These are phyloP conservation scores for Phyllostomus discolor DNA, from an alignment of 2,113 vertebrate genomes.

Conservation along the genomic window DNA sequence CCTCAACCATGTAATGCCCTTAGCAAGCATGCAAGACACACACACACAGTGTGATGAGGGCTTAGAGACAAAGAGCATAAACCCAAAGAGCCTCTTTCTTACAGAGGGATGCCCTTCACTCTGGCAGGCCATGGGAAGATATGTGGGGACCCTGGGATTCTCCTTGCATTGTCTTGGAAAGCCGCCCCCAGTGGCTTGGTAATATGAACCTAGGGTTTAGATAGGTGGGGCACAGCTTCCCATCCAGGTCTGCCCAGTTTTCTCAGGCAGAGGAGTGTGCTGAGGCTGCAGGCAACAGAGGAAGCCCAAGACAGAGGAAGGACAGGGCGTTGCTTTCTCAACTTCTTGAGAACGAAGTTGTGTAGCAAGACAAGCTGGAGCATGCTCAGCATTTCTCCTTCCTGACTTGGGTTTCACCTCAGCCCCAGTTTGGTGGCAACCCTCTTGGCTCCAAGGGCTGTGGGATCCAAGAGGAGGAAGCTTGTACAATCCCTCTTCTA, in stretches of 20 bases:
- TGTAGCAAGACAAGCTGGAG: constrained; percentile 21
- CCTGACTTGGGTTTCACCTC: constrained; percentile 40
- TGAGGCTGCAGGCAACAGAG: constrained; percentile 31
- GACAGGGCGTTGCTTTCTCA: constrained; percentile 40
- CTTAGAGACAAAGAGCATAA: background rate
- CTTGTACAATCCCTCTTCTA: background rate
- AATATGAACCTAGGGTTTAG: background rate
- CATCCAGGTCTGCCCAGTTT: background rate
- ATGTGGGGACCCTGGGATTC: background rate
- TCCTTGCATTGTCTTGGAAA: constrained; percentile 41
- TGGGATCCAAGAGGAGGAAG: constrained; percentile 24
- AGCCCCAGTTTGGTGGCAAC: constrained; percentile 8
- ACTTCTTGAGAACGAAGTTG: constrained; percentile 18
- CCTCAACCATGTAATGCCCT: background rate
- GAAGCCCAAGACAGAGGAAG: constrained; percentile 41
- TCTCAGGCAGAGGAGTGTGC: constrained; percentile 2
- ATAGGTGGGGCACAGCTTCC: background rate
- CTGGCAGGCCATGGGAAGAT: background rate
- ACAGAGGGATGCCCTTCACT: background rate
- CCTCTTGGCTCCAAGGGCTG: background rate
- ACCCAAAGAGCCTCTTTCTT: background rate
- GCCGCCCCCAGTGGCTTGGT: background rate
- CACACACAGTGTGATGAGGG: background rate
- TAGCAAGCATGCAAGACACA: background rate
- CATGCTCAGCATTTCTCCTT: constrained; percentile 50